Conservation (phyloP, 2,888 invertebrate genomes). For the Chrysina gloriosa region DNA sequence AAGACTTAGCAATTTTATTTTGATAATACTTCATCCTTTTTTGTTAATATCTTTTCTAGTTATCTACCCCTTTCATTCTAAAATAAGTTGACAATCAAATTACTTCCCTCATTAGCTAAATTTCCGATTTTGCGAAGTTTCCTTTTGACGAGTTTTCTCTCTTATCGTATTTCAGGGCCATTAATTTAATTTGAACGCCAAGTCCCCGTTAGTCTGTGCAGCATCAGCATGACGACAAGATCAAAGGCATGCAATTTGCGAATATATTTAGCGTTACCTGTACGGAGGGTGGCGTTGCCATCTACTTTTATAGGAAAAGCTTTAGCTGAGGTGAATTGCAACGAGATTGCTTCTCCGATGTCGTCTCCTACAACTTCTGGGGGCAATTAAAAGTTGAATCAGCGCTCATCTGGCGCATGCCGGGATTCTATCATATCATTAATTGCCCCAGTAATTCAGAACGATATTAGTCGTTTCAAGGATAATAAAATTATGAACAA, state of each 20-base stretch:
- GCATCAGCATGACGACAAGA: background rate
- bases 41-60: no score
- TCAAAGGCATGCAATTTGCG: slow-evolving; percentile 10
- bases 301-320: background rate
- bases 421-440: background rate
- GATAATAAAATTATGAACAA: no score
- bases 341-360: background rate
- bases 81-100: no score
- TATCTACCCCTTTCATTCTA: no score
- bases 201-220: background rate
- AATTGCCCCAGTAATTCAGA: background rate
- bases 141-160: background rate
- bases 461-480: background rate
- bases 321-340: slow-evolving; percentile 5
- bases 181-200: background rate
- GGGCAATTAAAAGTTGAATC: slow-evolving; percentile 16
- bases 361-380: background rate
- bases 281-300: background rate
- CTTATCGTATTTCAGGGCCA: background rate
- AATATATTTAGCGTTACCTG: background rate
- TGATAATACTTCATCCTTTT: no score
- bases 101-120: no score
- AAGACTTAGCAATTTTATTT: no score
- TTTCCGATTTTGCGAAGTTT: background rate
- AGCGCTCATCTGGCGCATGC: background rate